A percentile compares a stretch with the other conserved stretches of the same genome.
Evolutionary conservation across 2,888 invertebrate genomes (phyloP).

Genomic region (Caradrina kadenii): DNA sequence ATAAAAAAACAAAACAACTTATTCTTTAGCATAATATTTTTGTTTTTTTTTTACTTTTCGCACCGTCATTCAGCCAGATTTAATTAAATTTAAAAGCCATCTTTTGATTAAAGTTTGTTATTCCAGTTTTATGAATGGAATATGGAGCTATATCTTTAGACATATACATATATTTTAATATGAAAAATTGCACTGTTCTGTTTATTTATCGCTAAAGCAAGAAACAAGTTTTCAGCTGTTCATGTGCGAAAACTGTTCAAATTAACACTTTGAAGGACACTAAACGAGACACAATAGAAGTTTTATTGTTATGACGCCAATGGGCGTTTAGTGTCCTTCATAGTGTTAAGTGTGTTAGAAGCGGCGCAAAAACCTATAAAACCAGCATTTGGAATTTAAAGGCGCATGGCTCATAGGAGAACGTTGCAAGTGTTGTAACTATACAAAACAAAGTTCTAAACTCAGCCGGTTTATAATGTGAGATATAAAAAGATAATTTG

Average conservation of each 20-base stretch:
- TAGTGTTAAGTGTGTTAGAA: no score
- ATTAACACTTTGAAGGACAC: no score
- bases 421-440: neutral
- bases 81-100: slow-evolving; percentile 12
- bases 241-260: neutral
- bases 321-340: no score
- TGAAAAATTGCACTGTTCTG: neutral
- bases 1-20: slow-evolving; percentile 35
- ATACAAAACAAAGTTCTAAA: slow-evolving; percentile 25
- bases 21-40: slow-evolving; percentile 8
- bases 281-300: no score
- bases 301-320: no score
- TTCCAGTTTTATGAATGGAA: slow-evolving; percentile 7
- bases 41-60: neutral
- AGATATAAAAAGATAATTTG: slow-evolving; percentile 62
- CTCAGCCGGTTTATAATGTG: slow-evolving; percentile 30
- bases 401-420: neutral
- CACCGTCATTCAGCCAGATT: neutral
- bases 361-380: neutral
- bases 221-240: neutral
- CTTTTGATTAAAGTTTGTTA: neutral
- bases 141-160: neutral
- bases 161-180: no score
- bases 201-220: neutral
- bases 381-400: neutral